Conservation (phyloP, 1,140 invertebrate species). For the Drosophila athabasca region DNA sequence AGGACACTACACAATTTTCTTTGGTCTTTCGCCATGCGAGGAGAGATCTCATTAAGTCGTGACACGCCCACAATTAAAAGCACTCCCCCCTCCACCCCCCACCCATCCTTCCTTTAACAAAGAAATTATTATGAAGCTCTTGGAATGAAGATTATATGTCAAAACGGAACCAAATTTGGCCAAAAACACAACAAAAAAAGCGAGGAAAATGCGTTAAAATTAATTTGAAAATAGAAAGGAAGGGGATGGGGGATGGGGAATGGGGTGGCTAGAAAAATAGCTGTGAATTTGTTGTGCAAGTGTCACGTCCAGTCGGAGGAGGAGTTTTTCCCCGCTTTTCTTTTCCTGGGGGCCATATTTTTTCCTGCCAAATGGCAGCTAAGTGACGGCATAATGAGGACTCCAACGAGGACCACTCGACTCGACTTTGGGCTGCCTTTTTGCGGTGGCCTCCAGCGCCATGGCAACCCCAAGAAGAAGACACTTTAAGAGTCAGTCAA, state of each 20-base stretch:
- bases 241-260: conserved; percentile 1
- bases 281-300: conserved; percentile 57
- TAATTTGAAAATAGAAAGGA: conserved; percentile 63
- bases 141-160: conserved; percentile 55
- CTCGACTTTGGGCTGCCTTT: conserved; percentile 25
- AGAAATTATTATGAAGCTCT: conserved; percentile 47
- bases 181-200: conserved; percentile 7
- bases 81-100: conserved; percentile 1
- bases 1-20: conserved; percentile 21
- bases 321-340: conserved; percentile 14
- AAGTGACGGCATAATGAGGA: conserved; percentile 47
- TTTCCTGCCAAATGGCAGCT: conserved; percentile 37
- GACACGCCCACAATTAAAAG: conserved; percentile 68
- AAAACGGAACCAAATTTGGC: conserved; percentile 29
- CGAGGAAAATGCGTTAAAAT: conserved; percentile 50
- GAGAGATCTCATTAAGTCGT: conserved; percentile 60
- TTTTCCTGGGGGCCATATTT: conserved; percentile 15
- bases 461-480: background rate
- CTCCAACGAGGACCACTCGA: conserved; percentile 2
- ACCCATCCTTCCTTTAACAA: conserved; percentile 6
- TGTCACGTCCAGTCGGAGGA: conserved; percentile 59
- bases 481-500: conserved; percentile 21
- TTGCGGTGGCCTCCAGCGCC: conserved; percentile 33
- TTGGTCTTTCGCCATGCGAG: conserved; percentile 11
- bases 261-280: conserved; percentile 15